phyloP scores from a whole-genome alignment of 2,888 invertebrate species.

The Andrena chrysosceles region DNA sequence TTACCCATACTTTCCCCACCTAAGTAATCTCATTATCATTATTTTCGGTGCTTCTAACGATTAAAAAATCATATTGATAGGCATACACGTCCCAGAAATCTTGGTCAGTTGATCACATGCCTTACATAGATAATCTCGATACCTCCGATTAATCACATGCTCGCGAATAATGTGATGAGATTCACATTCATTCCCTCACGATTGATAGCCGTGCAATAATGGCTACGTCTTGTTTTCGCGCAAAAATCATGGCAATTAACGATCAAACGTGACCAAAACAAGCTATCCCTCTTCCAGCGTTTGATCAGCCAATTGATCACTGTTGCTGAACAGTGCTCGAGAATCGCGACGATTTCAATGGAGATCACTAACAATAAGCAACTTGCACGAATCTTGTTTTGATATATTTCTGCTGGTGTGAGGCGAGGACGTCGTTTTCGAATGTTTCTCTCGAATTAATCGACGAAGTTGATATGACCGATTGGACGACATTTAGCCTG shows the following conservation, averaged over 20 bases:
- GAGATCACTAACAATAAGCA: too few species aligned
- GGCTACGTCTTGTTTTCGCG: not conserved
- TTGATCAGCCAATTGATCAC: constrained; percentile 1
- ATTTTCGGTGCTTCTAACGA: too few species aligned
- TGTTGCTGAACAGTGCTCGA: too few species aligned
- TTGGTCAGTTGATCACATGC: too few species aligned
- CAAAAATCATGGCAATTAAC: not conserved
- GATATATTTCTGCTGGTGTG: not conserved
- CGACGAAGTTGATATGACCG: constrained; percentile 48
- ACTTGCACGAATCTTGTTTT: not conserved
- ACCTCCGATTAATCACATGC: too few species aligned
- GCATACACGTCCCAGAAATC: too few species aligned
- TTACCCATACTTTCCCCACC: too few species aligned
- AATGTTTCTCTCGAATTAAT: constrained; percentile 51
- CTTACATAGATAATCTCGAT: too few species aligned
- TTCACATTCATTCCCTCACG: too few species aligned
- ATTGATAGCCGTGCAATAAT: not conserved
- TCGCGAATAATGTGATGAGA: too few species aligned
- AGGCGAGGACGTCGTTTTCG: constrained; percentile 27
- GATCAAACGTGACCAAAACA: not conserved
- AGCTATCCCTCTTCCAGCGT: not conserved
- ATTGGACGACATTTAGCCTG: constrained; percentile 58
- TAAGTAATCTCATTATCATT: too few species aligned
- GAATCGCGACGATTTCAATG: not conserved
- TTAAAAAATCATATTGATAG: too few species aligned